Evolutionary conservation across 2,888 invertebrate genomes (phyloP), one percentile per base, ranked within the genome.

Genomic region (Lithophane semibrunnea): DNA sequence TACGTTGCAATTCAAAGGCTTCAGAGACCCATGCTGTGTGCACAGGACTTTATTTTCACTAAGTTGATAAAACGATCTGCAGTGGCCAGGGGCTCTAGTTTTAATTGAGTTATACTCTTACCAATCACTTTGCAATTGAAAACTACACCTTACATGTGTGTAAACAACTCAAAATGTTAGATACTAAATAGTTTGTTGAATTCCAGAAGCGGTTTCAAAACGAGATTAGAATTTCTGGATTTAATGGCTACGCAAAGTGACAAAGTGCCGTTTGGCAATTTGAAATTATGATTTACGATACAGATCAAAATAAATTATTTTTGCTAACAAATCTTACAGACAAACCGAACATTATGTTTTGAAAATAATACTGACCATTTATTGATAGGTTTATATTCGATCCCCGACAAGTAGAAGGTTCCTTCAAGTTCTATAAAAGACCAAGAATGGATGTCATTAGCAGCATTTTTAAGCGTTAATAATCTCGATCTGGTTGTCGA

Each of bases 61-160:
- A 49, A 65, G n/a, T 54, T 67, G 63, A 75, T 78, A 64, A 75
- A 72, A 61, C 12, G 56, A 78, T 79, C 60, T 60, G 8, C 10
- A 37, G 54, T 61, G 66, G 73, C 79, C 64, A 65, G 58, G 12
- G 80, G 88, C 80, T 61, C 49, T 80, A 68, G 73, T 29, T 83
- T 84, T 89, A 88, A 90, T 90, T 89, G 84, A 90, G 88, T 83
- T 86, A 89, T 85, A 86, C 70, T 81, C 85, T 83, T 80, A 86
- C 73, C 79, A 77, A 73, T 76, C 49, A 78, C 71, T 73, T 67
- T 77, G 66, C 77, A 68, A 85, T 69, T 76, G 76, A 68, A 65
- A 66, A 47, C 24, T n/a, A 64, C 24, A 54, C 68, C 29, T 52
- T 47, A 68, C 0, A 58, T 0, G 24, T 37, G 21, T n/a, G 52